These are phyloP conservation scores for Triplophysa bombifrons DNA, from an alignment of 2,797 vertebrate species.

Conservation along the genomic window DNA sequence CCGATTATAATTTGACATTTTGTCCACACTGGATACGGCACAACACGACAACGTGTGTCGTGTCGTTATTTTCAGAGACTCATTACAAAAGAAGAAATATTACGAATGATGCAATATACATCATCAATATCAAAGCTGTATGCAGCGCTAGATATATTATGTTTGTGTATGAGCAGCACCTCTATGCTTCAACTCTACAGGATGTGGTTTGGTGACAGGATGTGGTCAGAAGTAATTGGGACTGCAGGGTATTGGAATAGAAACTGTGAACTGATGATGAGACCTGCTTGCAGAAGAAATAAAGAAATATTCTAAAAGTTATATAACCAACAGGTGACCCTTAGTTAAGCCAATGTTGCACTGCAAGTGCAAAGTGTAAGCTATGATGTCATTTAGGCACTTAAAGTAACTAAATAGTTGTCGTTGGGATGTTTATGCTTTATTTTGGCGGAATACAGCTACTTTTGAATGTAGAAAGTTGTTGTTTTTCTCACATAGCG, in stretches of 20 bases:
- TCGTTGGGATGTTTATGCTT: not conserved
- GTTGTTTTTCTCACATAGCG: no score
- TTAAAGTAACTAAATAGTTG: not conserved
- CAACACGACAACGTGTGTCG: no score
- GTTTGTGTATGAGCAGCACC: not conserved
- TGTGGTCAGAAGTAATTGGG: not conserved
- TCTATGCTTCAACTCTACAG: not conserved
- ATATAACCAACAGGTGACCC: not conserved
- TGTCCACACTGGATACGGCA: no score
- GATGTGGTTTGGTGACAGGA: constrained; percentile 10
- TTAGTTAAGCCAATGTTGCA: no score
- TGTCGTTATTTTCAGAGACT: not conserved
- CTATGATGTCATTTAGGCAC: no score
- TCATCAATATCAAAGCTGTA: not conserved
- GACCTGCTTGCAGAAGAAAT: not conserved
- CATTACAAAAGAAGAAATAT: not conserved
- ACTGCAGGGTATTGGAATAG: not conserved
- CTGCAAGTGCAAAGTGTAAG: no score
- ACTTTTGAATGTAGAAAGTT: no score
- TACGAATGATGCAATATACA: not conserved
- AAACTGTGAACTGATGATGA: not conserved
- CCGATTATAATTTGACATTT: no score
- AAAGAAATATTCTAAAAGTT: not conserved
- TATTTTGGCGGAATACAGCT: not conserved
- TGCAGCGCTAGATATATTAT: not conserved